Percentiles rank a stretch among this genome's conserved stretches.
phyloP scores from a whole-genome alignment of 2,113 vertebrate species.

The Halcyon senegalensis region DNA sequence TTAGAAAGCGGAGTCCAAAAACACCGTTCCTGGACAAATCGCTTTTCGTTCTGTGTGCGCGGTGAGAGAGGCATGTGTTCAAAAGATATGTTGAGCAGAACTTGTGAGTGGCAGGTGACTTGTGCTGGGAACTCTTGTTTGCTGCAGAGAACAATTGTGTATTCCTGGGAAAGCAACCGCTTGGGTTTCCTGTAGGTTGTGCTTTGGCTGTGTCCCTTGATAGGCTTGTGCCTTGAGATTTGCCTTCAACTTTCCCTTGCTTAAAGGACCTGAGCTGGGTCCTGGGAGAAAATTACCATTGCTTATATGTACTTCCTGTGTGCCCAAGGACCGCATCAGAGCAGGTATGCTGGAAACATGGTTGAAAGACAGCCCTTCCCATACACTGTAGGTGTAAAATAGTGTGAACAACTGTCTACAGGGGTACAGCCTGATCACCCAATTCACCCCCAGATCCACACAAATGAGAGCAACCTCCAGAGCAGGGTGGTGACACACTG shows the following conservation, averaged over 20 bases:
- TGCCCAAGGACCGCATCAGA: not conserved
- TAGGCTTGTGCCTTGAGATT: not conserved
- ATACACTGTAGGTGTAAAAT: rapidly evolving
- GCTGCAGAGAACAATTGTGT: not conserved
- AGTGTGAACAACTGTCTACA: too few relatives aligned
- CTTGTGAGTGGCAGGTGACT: not conserved
- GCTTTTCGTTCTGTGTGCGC: not conserved
- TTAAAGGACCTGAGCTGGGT: not conserved
- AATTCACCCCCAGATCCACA: rapidly evolving
- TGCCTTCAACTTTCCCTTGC: not conserved
- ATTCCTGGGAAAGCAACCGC: not conserved
- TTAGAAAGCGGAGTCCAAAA: not conserved
- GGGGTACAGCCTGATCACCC: not conserved
- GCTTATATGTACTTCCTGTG: not conserved
- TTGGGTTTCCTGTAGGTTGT: not conserved
- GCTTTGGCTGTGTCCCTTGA: not conserved
- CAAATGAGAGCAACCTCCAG: not conserved
- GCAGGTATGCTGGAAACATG: rapidly evolving
- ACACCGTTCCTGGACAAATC: not conserved
- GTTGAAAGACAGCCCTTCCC: not conserved
- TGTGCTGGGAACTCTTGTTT: not conserved
- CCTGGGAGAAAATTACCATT: not conserved
- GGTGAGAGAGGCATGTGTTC: not conserved
- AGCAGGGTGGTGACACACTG: not conserved
- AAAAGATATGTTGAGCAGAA: not conserved